Percentiles rank a stretch among this genome's conserved stretches.
These are phyloP conservation scores for Arvicanthis niloticus DNA, from an alignment of 2,113 vertebrate species.

Conservation along the genomic window DNA sequence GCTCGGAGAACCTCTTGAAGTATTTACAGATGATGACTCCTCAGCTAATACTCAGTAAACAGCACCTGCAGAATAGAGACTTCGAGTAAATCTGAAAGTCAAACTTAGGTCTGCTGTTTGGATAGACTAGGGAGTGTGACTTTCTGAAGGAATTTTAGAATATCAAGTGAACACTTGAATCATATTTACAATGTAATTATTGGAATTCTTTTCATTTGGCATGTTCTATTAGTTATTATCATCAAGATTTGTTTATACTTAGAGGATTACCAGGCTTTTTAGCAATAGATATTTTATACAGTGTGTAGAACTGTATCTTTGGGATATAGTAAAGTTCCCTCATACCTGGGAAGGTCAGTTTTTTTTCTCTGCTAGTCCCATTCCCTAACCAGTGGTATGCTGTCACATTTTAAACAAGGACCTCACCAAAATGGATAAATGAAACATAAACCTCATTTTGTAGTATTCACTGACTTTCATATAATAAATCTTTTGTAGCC, in stretches of 20 bases:
- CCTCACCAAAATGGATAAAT: neutral
- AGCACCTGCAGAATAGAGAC: conserved; percentile 61
- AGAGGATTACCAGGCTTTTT: neutral
- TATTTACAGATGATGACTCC: conserved; percentile 72
- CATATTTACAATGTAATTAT: neutral
- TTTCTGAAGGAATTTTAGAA: conserved; percentile 58
- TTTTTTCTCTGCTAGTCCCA: neutral
- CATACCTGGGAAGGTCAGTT: neutral
- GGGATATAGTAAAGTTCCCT: neutral
- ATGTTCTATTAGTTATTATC: neutral
- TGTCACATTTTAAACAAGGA: conserved; percentile 1
- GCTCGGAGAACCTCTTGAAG: conserved; percentile 71
- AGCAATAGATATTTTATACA: conserved; percentile 50
- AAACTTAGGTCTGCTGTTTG: conserved; percentile 30
- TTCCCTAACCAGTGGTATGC: neutral
- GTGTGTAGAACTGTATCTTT: neutral
- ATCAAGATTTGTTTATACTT: neutral
- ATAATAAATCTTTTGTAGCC: neutral
- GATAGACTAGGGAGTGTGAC: conserved; percentile 3
- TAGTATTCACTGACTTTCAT: conserved; percentile 33
- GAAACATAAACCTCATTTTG: neutral
- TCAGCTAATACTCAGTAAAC: conserved; percentile 43
- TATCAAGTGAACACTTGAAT: conserved; percentile 46
- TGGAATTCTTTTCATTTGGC: neutral
- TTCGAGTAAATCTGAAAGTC: conserved; percentile 59